Percentiles rank a stretch among this genome's conserved stretches.
These are phyloP conservation scores for Prunella strophiata DNA, from an alignment of 2,797 vertebrate genomes.

Conservation along the genomic window DNA sequence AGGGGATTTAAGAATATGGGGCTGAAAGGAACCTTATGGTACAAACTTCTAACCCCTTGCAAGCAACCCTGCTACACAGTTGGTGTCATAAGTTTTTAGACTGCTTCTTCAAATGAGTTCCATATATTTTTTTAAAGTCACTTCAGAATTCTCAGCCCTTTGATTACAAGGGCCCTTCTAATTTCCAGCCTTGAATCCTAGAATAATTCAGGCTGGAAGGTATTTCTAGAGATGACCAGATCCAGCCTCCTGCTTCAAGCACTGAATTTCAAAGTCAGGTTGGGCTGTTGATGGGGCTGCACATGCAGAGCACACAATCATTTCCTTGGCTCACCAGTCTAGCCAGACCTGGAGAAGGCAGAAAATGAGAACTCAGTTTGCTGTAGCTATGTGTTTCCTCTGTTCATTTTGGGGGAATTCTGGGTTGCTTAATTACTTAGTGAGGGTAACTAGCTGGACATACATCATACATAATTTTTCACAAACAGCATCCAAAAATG, in stretches of 20 bases:
- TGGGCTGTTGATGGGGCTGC: background rate
- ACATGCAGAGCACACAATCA: background rate
- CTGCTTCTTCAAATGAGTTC: background rate
- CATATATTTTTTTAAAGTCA: background rate
- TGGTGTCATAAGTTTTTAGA: background rate
- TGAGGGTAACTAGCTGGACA: background rate
- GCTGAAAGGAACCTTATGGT: slow-evolving; percentile 1
- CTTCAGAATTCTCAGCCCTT: background rate
- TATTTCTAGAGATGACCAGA: background rate
- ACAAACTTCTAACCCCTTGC: background rate
- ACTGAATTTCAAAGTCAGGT: background rate
- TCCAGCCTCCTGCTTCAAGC: background rate
- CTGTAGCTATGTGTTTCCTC: background rate
- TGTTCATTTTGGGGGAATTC: background rate
- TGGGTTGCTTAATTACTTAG: background rate
- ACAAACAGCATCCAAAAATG: background rate
- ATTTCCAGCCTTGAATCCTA: background rate
- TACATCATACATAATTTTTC: background rate
- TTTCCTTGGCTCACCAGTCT: background rate
- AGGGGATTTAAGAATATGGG: background rate
- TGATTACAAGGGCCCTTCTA: background rate
- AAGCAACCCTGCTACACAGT: accelerated
- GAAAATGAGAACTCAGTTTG: background rate
- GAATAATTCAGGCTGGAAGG: background rate
- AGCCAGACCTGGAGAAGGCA: background rate